phyloP scores from a whole-genome alignment of 2,113 vertebrate species.

The Salvelinus namaycush region DNA sequence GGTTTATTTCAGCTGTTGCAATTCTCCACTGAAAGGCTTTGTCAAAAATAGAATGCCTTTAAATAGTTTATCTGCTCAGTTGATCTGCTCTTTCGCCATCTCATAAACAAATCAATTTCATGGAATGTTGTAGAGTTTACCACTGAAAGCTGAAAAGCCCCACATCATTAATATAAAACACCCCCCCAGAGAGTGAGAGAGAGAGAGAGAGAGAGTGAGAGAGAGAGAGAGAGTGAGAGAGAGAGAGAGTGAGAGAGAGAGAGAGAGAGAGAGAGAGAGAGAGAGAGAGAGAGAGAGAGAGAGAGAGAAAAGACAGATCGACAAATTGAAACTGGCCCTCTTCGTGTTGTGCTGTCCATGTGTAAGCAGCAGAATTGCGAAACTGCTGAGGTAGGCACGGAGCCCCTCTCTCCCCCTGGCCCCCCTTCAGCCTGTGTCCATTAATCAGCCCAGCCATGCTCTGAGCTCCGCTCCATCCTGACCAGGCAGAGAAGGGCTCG shows the following conservation, averaged over 20 bases:
- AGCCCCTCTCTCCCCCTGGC: conserved; percentile 20
- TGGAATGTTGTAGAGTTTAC: conserved; percentile 75
- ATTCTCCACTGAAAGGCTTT: conserved; percentile 50
- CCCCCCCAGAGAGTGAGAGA: conserved; percentile 27
- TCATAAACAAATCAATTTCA: conserved; percentile 70
- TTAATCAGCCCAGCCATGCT: conserved; percentile 60
- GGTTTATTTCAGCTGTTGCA: conserved; percentile 42
- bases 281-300: neutral
- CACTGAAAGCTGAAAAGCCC: conserved; percentile 44
- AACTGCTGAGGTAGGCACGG: conserved; percentile 78
- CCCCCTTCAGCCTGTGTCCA: conserved; percentile 61
- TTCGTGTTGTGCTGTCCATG: conserved; percentile 69
- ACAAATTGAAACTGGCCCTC: conserved; percentile 68
- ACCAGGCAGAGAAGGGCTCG: conserved; percentile 28
- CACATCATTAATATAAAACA: conserved; percentile 52
- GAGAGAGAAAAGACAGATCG: conserved; percentile 62
- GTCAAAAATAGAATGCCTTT: conserved; percentile 74
- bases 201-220: conserved; percentile 55
- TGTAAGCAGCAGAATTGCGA: conserved; percentile 71
- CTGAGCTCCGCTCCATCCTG: conserved; percentile 31
- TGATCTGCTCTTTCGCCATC: conserved; percentile 72
- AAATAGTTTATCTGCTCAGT: conserved; percentile 64
- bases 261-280: conserved; percentile 46
- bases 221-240: conserved; percentile 61
- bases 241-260: conserved; percentile 37